Evolutionary conservation across 2,888 invertebrate genomes (phyloP), one percentile per base, ranked within the genome.

Genomic region (Antheraea assamensis): DNA sequence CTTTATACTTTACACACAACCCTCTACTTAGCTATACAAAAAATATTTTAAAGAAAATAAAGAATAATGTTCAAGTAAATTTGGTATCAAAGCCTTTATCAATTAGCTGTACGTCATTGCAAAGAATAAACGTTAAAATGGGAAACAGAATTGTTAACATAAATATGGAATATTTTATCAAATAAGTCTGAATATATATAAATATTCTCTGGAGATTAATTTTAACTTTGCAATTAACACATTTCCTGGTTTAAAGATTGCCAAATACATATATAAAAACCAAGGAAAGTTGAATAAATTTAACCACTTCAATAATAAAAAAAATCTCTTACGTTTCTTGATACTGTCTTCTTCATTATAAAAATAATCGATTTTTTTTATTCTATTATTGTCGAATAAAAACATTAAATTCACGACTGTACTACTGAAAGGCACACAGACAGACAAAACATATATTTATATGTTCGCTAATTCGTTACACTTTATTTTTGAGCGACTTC

Each of bases 401-500:
- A 17, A 64, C 15, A 10, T 24, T 58, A 1, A 58, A 24, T 55
- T n/a, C 10, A 58, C n/a, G 0, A 13, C 10, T 64, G 27, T 30
- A 30, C 27, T 64, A 64, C 35, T 35, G 10, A 35, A 68, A 68
- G 68, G 35, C 35, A 68, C 66, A 66, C 68, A 21, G 15, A 64
- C 30, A 42, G 42, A 30, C 30, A 64, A 64, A 27, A 64, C 61
- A 64, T 30, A 30, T 27, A 24, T 4, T n/a, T 10, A n/a, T 64
- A 4, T 31, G n/a, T 35, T 21, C 21, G n/a, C 0, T 35, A 35
- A 35, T 13, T 68, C 7, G 3, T 87, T 91, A 94, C 75, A 84
- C 87, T 79, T 94, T 97, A 61, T 96, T 95, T 84, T 97, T 97
- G n/a, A 98, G 93, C 49, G 96, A 96, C 71, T 95, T 95, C 97